Conservation (phyloP, 2,888 invertebrate species). For the Drosophila tripunctata region DNA sequence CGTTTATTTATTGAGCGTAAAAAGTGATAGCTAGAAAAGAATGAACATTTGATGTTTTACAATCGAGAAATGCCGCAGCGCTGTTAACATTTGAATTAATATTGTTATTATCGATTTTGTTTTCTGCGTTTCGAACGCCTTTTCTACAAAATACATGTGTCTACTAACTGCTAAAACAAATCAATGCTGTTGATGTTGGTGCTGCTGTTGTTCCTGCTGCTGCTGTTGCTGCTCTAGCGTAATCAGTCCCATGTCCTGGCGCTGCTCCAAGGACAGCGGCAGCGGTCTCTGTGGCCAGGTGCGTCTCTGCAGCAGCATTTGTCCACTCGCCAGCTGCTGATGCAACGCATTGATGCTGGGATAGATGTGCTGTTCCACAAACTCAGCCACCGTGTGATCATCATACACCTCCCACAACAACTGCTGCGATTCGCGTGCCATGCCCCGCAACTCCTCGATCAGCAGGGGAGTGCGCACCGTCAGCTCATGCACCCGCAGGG, state of each 20-base stretch:
- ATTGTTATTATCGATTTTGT: slow-evolving; percentile 35
- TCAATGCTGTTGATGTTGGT: slow-evolving; percentile 25
- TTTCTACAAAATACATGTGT: slow-evolving; percentile 32
- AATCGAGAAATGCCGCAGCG: slow-evolving; percentile 29
- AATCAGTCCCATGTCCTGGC: slow-evolving; percentile 63
- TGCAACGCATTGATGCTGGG: slow-evolving; percentile 85
- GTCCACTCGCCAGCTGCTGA: slow-evolving; percentile 85
- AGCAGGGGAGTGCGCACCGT: slow-evolving; percentile 86
- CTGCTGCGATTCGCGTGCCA: slow-evolving; percentile 86
- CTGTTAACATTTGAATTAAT: slow-evolving; percentile 42
- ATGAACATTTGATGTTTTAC: slow-evolving; percentile 52
- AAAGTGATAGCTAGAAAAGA: slow-evolving; percentile 44
- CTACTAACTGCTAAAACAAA: not conserved
- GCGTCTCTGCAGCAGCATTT: slow-evolving; percentile 85
- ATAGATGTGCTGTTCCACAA: slow-evolving; percentile 88
- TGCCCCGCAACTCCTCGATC: slow-evolving; percentile 86
- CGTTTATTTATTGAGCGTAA: slow-evolving; percentile 32
- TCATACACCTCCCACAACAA: slow-evolving; percentile 87
- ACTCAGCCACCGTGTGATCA: slow-evolving; percentile 86
- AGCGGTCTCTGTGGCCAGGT: slow-evolving; percentile 87
- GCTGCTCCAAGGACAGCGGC: slow-evolving; percentile 71
- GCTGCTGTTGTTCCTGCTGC: slow-evolving; percentile 28
- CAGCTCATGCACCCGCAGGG: slow-evolving; percentile 87
- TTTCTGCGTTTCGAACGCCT: slow-evolving; percentile 70
- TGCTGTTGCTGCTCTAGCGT: slow-evolving; percentile 25